A percentile compares a stretch with the other conserved stretches of the same genome.
Conservation (phyloP, 2,888 invertebrate genomes). For the Lordiphosa andalusiaca region DNA sequence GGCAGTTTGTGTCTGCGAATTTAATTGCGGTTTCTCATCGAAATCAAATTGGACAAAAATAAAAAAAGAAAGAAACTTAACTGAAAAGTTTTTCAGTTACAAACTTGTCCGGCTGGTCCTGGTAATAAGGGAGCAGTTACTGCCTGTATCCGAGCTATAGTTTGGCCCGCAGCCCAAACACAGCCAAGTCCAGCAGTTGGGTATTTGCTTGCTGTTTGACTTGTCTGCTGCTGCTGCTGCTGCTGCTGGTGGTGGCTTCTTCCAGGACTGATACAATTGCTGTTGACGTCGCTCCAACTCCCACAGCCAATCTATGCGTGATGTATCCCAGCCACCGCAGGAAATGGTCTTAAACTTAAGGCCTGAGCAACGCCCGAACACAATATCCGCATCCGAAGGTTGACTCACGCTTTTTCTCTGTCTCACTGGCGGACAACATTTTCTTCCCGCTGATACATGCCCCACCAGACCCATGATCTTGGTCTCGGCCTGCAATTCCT, state of each 20-base stretch:
- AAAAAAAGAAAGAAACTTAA: neutral
- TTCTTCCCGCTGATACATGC: neutral
- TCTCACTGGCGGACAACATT: constrained; percentile 9
- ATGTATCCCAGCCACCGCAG: constrained; percentile 50
- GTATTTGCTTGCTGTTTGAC: neutral
- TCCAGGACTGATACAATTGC: constrained; percentile 6
- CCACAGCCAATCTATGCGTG: constrained; percentile 67
- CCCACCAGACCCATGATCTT: constrained; percentile 37
- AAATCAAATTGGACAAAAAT: constrained; percentile 24
- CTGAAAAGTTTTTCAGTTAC: constrained; percentile 7
- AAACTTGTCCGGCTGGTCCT: constrained; percentile 7
- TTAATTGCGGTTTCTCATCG: constrained; percentile 36
- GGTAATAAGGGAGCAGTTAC: constrained; percentile 7
- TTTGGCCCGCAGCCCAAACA: constrained; percentile 26
- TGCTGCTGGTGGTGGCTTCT: neutral
- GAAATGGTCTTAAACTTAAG: neutral
- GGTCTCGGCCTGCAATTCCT: constrained; percentile 26
- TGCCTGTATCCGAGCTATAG: constrained; percentile 17
- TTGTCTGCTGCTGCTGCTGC: neutral
- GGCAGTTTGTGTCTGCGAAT: constrained; percentile 25
- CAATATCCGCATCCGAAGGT: constrained; percentile 62
- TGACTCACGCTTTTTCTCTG: neutral
- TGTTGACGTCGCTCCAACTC: constrained; percentile 51
- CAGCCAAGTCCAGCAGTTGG: constrained; percentile 39
- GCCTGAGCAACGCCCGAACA: constrained; percentile 53